Base-by-base conservation (phyloP, 2,113 vertebrate species). In the Actenoides hombroni region DNA sequence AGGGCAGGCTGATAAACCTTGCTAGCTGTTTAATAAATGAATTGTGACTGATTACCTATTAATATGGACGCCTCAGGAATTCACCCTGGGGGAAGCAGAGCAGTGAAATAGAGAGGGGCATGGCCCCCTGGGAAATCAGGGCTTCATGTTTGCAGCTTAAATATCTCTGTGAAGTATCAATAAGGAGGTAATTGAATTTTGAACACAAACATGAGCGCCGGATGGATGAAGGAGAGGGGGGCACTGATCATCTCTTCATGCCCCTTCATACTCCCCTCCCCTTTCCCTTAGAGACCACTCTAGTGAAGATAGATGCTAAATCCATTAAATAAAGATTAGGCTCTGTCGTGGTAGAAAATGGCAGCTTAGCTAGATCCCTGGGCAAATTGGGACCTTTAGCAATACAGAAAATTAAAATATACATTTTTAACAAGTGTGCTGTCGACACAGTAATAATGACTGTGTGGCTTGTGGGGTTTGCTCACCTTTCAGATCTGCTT, bases 131-230 rank as follows among this genome's bases (percentile, higher is more conserved):
- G 99, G 99, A 99, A 99, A 99, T 99, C 99, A 99, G 97, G 98
- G 98, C 99, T 98, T 99, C 98, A 98, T 99, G 99, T 99, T 99
- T 99, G 99, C 99, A 99, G 99, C 99, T 99, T 99, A 99, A 99
- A 99, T 99, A 99, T 99, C 99, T 99, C 99, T 99, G 99, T 99
- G 99, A 99, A 99, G 99, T 99, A 99, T 99, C 99, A 99, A 99
- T 99, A 99, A 99, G 99, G 98, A 99, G 99, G 99, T 99, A 99
- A 99, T 99, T 99, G 99, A 99, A 99, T 99, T 99, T 99, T 99
- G 99, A 99, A 99, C 99, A 99, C 99, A 99, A 99, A 99, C 99
- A 99, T 99, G 99, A 99, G 99, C 97, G 98, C 99, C 97, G 98
- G 98, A 98, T 99, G 98, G 98, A 98, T 97, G 97, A 98, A 98